Evolutionary conservation across 53 echinoderm and acorn worm genomes (phyloP).

Genomic region (Astropecten irregularis): DNA sequence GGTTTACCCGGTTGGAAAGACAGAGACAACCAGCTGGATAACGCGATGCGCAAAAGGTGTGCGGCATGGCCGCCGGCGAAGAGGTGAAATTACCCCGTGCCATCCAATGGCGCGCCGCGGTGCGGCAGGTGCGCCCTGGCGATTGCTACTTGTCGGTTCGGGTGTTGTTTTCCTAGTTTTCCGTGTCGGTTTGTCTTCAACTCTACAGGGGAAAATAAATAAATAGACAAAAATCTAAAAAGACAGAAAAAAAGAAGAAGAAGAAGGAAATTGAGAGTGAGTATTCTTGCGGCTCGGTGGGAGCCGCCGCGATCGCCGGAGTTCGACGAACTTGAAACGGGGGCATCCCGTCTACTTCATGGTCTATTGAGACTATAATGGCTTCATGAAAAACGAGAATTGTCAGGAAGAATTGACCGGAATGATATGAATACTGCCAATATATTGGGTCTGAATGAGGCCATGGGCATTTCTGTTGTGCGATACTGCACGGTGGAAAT

Average conservation of each 20-base stretch:
- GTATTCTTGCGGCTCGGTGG: neutral
- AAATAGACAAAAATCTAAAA: too few relatives aligned
- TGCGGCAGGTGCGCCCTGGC: conserved; percentile 36
- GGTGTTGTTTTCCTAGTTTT: conserved; percentile 58
- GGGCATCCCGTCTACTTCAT: neutral
- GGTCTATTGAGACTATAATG: conserved; percentile 12
- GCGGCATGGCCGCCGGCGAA: conserved; percentile 42
- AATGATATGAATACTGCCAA: conserved; percentile 47
- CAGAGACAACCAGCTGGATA: conserved; percentile 53
- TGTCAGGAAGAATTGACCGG: conserved; percentile 34
- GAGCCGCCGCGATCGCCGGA: conserved; percentile 1
- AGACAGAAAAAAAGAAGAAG: too few relatives aligned
- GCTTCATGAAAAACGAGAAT: conserved; percentile 36
- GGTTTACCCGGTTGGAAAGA: too few relatives aligned
- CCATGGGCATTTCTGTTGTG: neutral
- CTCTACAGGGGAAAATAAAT: too few relatives aligned
- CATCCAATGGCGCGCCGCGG: conserved; percentile 48
- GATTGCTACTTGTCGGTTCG: conserved; percentile 57
- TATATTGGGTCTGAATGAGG: conserved; percentile 43
- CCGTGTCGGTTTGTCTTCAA: conserved; percentile 55
- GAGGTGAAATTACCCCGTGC: conserved; percentile 45
- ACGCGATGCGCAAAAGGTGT: conserved; percentile 47
- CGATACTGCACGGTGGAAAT: conserved; percentile 25
- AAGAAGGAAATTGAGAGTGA: conserved; percentile 35
- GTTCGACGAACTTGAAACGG: conserved; percentile 53